phyloP scores from a whole-genome alignment of 2,113 vertebrate species.

The Bettongia penicillata region DNA sequence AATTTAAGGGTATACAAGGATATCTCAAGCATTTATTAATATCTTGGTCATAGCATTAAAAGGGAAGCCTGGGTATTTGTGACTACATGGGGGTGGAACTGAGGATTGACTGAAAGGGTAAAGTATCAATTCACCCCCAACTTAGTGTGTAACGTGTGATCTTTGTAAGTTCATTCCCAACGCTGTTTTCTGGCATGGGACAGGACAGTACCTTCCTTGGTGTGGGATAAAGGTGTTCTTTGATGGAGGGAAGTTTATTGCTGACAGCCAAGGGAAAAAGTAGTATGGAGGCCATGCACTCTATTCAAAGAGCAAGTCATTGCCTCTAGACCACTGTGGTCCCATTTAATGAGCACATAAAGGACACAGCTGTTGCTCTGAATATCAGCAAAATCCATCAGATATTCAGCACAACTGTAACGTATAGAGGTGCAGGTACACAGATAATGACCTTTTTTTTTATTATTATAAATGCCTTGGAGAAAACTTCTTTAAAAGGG shows the following conservation, averaged over 20 bases:
- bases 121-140: neutral
- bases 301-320: too few relatives aligned
- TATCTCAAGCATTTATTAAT: neutral
- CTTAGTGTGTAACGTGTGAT: neutral
- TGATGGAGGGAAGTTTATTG: neutral
- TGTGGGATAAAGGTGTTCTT: neutral
- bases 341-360: conserved; percentile 41
- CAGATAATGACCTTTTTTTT: conserved; percentile 7
- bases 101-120: neutral
- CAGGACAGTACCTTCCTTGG: neutral
- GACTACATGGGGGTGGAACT: neutral
- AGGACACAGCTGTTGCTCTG: neutral
- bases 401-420: conserved; percentile 29
- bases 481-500: conserved; percentile 28
- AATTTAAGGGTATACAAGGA: neutral
- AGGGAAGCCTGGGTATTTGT: neutral
- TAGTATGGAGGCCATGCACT: neutral
- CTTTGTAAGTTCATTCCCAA: neutral
- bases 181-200: neutral
- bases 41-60: neutral
- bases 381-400: conserved; percentile 35
- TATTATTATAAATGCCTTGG: conserved; percentile 41
- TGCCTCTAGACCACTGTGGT: neutral
- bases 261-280: neutral
- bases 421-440: conserved; percentile 12